These are phyloP conservation scores for Pinna nobilis DNA, from an alignment of 1,140 invertebrate species.

Conservation along the genomic window DNA sequence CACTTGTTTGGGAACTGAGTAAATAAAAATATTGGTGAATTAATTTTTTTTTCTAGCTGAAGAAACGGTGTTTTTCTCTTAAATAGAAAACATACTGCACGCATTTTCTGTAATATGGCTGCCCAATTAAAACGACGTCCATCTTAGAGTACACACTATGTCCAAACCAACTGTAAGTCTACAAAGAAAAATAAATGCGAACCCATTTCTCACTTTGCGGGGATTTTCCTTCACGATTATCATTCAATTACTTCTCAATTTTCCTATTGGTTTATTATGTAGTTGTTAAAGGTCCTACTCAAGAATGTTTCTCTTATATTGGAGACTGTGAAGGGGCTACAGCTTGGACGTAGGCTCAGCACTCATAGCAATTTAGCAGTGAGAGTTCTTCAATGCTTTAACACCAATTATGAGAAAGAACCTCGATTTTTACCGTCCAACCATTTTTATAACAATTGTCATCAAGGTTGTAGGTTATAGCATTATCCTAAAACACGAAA, in stretches of 20 bases:
- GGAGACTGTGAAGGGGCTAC: background rate
- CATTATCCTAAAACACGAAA: no score
- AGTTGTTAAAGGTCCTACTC: no score
- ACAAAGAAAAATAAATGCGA: background rate
- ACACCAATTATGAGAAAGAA: no score
- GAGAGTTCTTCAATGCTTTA: no score
- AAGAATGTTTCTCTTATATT: no score
- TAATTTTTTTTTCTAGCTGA: background rate
- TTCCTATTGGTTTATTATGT: background rate
- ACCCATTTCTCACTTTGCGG: background rate
- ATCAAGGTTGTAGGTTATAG: no score
- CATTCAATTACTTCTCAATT: background rate
- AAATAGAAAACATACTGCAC: background rate
- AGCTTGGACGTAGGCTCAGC: background rate
- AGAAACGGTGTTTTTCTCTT: background rate
- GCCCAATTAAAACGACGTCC: slow-evolving; percentile 12
- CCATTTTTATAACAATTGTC: no score
- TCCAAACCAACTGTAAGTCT: slow-evolving; percentile 37
- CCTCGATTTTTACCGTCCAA: no score
- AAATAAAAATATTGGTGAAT: background rate
- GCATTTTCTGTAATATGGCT: slow-evolving; percentile 29
- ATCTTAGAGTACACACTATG: slow-evolving; percentile 8
- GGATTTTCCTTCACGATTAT: background rate
- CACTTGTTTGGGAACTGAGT: background rate
- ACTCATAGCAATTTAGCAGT: no score